phyloP scores from a whole-genome alignment of 2,113 vertebrate species.

The Phaethon lepturus region DNA sequence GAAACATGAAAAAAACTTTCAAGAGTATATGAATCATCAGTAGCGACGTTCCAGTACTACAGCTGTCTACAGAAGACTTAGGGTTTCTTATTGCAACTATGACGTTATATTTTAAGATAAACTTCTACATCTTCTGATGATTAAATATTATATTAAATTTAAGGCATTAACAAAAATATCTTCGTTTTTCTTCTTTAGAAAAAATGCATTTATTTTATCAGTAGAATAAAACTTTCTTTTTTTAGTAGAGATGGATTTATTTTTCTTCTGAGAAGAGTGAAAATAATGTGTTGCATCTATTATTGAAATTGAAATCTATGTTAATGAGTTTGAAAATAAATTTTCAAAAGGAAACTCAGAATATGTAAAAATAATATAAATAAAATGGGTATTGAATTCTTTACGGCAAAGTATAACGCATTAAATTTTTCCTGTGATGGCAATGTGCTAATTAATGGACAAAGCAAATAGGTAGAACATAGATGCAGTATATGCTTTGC shows the following conservation, averaged over 20 bases:
- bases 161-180: neutral
- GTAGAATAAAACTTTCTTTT: neutral
- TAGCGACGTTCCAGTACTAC: neutral
- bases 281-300: neutral
- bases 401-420: neutral
- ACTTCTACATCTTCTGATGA: neutral
- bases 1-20: neutral
- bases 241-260: neutral
- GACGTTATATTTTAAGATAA: constrained; percentile 11
- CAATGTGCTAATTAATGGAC: neutral
- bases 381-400: neutral
- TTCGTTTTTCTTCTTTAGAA: neutral
- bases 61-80: neutral
- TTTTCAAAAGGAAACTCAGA: neutral
- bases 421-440: neutral
- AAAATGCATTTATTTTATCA: neutral
- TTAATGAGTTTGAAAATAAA: neutral
- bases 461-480: neutral
- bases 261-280: neutral
- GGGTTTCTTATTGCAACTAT: neutral
- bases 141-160: neutral
- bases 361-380: neutral
- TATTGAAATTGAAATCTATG: neutral
- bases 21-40: constrained; percentile 24
- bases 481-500: neutral